Evolutionary conservation across 1,140 invertebrate species (phyloP), one percentile per base, ranked within the genome.

Genomic region (Spodoptera litura): DNA sequence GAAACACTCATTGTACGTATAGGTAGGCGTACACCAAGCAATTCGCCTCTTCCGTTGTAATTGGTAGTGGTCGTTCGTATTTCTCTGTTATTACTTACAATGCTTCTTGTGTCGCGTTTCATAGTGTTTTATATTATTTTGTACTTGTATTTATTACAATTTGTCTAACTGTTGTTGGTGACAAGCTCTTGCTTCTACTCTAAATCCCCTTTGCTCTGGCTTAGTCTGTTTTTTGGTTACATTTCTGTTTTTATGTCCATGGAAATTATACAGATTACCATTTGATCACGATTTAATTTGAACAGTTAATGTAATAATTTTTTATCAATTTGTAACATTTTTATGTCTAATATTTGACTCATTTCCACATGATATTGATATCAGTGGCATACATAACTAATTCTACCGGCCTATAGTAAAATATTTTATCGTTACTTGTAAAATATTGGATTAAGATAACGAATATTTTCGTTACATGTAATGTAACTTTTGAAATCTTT

Each of bases 31-130:
- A 25, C 71, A 66, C 71, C 66, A 59, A 79, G 61, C 61, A 76
- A 80, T 80, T 80, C 62, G 70, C 53, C 9, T 76, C 73, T 70
- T 80, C 78, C 72, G 73, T 61, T 61, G 68, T 72, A 73, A 56
- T 78, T 73, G 78, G 13, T 62, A 44, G 61, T 71, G 15, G 20
- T 11, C 64, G 56, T 55, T 61, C 27, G 66, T 66, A 20, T 75
- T 58, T 20, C 58, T 61, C 8, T 75, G 44, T 52, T 15, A 9
- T 68, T 59, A 25, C 9, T n/a, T 56, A 12, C 53, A 11, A 31
- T 38, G 4, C 10, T n/a, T 15, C 31, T 11, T 56, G n/a, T 12
- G 35, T 38, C 52, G 51, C 27, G 4, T 44, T 70, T 27, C 15
- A 20, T 20, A 12, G 20, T 53, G 10, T 70, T 53, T 49, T 27